Base-by-base conservation (phyloP, 2,113 vertebrate species). In the Antechinus stuartii region DNA sequence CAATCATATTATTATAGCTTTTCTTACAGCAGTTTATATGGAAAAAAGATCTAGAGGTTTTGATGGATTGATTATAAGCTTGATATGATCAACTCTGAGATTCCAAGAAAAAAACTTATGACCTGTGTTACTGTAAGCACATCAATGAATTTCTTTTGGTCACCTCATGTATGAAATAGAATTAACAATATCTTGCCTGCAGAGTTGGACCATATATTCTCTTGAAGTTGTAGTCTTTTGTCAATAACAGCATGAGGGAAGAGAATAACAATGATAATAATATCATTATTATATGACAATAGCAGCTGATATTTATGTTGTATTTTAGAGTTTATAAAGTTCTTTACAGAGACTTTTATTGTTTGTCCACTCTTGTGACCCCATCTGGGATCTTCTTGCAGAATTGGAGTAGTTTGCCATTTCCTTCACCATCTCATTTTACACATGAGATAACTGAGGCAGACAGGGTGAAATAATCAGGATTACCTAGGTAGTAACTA, bases 161-260 rank as follows among this genome's bases (percentile, higher is more conserved):
- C 94, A 89, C 42, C 94, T 92, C 92, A 93, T 68, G 50, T 94
- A 5, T 91, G n/a, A 92, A 92, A 89, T 89, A 19, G 68, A 84
- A 2, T 42, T 42, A 42, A 7, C 19, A 23, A 84, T 84, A 42
- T 42, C 35, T 84, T 84, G 35, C n/a, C 35, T 42, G 16, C 5
- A 42, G 68, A 84, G 1, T 22, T 42, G 68, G 68, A 84, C 19
- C 19, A 84, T n/a, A 84, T 84, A 42, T 42, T 84, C 19, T 35
- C n/a, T 76, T 76, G 12, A 19, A 76, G 61, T 68, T 35, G 3
- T 68, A 68, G 12, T 30, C 30, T 68, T 35, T 35, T 68, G 5
- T 16, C 61, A 35, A 30, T 68, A 68, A 68, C 61, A 68, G 9
- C 57, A 35, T 68, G 30, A 68, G 61, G 10, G 61, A 14, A 68